phyloP scores from a whole-genome alignment of 2,113 vertebrate genomes.

The Manacus vitellinus region DNA sequence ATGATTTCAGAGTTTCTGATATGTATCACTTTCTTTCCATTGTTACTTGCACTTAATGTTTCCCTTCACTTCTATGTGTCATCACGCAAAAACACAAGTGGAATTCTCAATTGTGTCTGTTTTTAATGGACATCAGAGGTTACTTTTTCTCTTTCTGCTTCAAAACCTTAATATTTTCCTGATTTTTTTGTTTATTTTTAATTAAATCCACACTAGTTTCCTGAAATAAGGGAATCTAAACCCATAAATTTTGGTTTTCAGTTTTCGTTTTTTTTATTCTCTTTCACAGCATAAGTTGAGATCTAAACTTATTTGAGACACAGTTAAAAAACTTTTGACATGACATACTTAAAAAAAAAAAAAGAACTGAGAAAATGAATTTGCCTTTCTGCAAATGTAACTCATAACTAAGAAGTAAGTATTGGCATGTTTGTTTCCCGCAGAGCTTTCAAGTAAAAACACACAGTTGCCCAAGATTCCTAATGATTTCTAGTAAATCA shows the following conservation, averaged over 20 bases:
- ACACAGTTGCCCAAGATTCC: slow-evolving; percentile 20
- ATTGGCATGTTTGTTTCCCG: background rate
- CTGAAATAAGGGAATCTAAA: background rate
- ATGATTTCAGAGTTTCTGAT: background rate
- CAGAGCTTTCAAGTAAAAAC: slow-evolving; percentile 30
- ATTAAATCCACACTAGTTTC: background rate
- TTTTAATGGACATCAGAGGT: background rate
- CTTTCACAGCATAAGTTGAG: background rate
- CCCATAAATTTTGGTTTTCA: rapidly evolving
- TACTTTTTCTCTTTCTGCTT: background rate
- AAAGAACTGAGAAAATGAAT: background rate
- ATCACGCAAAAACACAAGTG: background rate
- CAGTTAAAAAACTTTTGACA: background rate
- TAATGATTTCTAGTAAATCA: background rate
- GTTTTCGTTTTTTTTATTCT: background rate
- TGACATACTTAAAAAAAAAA: background rate
- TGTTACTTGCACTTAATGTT: rapidly evolving
- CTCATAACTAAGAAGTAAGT: background rate
- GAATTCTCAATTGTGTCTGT: background rate
- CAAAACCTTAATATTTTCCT: background rate
- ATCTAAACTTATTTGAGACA: background rate
- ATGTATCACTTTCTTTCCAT: rapidly evolving
- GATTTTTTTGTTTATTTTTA: background rate
- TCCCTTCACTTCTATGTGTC: background rate
- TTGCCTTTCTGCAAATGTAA: background rate